Evolutionary conservation across 1,140 invertebrate genomes (phyloP), one percentile per base, ranked within the genome.

Genomic region (Zophobas morio): DNA sequence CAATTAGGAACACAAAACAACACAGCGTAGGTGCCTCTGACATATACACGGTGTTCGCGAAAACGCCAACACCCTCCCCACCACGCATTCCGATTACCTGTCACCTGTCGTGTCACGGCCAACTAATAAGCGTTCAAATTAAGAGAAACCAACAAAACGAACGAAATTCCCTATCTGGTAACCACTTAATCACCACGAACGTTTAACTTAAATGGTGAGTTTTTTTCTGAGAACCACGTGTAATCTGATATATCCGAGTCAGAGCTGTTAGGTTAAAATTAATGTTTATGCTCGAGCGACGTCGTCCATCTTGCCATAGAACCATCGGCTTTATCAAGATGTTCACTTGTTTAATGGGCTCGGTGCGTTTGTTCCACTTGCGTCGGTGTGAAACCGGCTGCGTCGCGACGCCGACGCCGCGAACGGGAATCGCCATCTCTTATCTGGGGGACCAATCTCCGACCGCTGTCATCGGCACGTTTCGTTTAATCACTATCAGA

Each of bases 281-380:
- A 84, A 85, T 84, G 84, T 84, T 85, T 85, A 85, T 85, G 84
- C 81, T 81, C 82, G 76, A 79, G 72, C 79, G 79, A 79, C 81
- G 79, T 80, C 82, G 84, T 85, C 81, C 84, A 84, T 85, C 84
- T 85, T 84, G 81, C 80, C 82, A 79, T 82, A 81, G 80, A 84
- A 80, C 83, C 81, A 81, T 81, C 76, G 79, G 56, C 78, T 84
- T 84, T 85, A 85, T 85, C 84, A 85, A 85, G 84, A 85, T 85
- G 84, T 85, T 85, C 83, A 82, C 81, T 84, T 82, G 84, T 84
- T 85, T 85, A 85, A 84, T 84, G 83, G 81, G 77, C 77, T 81
- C 81, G 80, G 80, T 80, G 80, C 78, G 79, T 82, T 84, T 82
- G 81, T 73, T 79, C 6, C 6, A 46, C 42, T 2, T 20, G 2